These are phyloP conservation scores for Phaedon cochleariae DNA, from an alignment of 2,888 invertebrate species.

Conservation along the genomic window DNA sequence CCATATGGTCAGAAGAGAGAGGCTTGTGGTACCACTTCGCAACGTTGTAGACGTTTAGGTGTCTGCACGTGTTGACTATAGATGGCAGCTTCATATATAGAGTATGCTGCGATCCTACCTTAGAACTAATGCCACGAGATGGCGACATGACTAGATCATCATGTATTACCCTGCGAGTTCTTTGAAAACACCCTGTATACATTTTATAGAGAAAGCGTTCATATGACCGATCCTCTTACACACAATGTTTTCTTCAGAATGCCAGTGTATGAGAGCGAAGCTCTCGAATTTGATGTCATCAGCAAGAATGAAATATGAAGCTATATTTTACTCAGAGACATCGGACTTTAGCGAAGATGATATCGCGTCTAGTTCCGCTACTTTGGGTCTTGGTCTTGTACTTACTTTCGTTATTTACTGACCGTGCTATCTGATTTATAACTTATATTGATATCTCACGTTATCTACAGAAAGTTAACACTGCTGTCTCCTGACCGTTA, in stretches of 20 bases:
- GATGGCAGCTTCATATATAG: too few relatives aligned
- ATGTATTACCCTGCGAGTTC: too few relatives aligned
- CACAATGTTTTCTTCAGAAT: background rate
- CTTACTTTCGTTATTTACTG: constrained; percentile 55
- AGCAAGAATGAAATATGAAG: constrained; percentile 58
- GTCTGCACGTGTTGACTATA: too few relatives aligned
- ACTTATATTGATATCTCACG: constrained; percentile 57
- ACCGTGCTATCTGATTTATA: constrained; percentile 57
- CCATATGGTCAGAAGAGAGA: too few relatives aligned
- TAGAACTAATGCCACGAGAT: too few relatives aligned
- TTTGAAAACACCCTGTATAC: too few relatives aligned
- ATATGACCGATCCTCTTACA: constrained; percentile 17
- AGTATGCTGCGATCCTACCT: too few relatives aligned
- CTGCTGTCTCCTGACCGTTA: constrained; percentile 33
- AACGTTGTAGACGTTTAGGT: too few relatives aligned
- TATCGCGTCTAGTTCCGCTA: constrained; percentile 55
- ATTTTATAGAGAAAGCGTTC: too few relatives aligned
- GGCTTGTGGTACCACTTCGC: too few relatives aligned
- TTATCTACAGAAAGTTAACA: constrained; percentile 43
- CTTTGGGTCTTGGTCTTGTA: constrained; percentile 41
- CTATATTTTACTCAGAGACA: constrained; percentile 60
- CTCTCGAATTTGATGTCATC: constrained; percentile 58
- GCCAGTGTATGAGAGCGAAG: constrained; percentile 31
- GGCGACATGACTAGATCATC: too few relatives aligned
- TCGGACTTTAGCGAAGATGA: constrained; percentile 60